phyloP scores from a whole-genome alignment of 92 coral and sea anemone genomes.

The Actinernus sp. region DNA sequence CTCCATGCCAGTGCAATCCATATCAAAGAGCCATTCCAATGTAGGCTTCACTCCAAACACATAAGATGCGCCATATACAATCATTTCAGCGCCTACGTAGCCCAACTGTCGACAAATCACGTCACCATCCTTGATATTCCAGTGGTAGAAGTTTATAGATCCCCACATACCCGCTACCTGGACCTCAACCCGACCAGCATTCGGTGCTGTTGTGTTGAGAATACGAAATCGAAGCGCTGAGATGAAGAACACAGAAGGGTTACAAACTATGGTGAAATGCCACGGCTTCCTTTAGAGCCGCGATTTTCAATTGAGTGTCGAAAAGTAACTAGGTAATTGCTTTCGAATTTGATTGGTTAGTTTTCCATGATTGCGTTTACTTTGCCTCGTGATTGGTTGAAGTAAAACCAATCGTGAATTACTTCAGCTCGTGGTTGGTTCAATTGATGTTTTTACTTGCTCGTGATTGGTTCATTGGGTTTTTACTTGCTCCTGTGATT shows the following conservation, averaged over 20 bases:
- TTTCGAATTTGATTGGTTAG: no score
- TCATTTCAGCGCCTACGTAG: constrained; percentile 6
- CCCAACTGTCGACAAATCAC: constrained; percentile 68
- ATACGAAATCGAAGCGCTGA: constrained; percentile 40
- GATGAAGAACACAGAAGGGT: background rate
- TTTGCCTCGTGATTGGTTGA: no score
- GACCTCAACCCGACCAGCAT: constrained; percentile 73
- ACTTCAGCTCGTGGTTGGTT: no score
- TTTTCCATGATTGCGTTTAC: no score
- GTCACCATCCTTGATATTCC: constrained; percentile 61
- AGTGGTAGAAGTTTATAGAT: constrained; percentile 31
- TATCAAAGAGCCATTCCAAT: constrained; percentile 42
- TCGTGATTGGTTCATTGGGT: no score
- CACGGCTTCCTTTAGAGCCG: no score
- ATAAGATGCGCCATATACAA: constrained; percentile 44
- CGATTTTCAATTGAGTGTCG: no score
- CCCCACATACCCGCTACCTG: constrained; percentile 60
- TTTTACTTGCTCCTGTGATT: no score
- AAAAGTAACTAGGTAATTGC: no score
- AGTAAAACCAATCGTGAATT: no score
- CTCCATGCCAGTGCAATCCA: constrained; percentile 52
- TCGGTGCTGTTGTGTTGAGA: background rate
- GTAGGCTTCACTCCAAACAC: constrained; percentile 3
- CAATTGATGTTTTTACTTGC: no score
- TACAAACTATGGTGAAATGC: no score